Evolutionary conservation across 2,797 vertebrate species (phyloP).

Genomic region (Mormyrops attenuatus): DNA sequence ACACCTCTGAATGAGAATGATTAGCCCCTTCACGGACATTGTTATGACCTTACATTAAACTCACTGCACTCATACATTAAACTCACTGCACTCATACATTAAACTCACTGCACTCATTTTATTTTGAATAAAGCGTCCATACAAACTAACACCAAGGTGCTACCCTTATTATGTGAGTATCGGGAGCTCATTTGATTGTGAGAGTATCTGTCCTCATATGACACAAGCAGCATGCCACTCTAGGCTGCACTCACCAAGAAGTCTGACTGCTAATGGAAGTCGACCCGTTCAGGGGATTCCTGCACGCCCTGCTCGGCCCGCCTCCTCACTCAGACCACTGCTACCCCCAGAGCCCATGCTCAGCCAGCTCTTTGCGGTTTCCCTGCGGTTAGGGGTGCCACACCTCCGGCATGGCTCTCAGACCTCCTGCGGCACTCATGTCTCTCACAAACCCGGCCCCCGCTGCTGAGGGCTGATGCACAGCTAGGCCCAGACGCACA

Average conservation of each 20-base stretch:
- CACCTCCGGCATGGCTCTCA: not conserved
- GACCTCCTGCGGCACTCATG: not conserved
- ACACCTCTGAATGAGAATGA: not conserved
- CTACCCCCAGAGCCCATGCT: not conserved
- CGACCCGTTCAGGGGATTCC: not conserved
- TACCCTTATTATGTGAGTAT: not conserved
- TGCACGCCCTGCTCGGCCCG: not conserved
- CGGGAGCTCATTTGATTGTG: not conserved
- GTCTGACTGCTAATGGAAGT: not conserved
- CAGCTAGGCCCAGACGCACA: not conserved
- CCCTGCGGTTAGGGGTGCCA: not conserved
- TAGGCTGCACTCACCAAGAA: not conserved
- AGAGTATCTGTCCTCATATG: not conserved
- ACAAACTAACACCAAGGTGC: not conserved
- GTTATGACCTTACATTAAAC: not conserved
- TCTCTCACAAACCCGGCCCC: not conserved
- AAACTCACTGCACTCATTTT: not conserved
- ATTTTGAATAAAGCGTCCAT: not conserved
- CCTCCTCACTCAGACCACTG: not conserved
- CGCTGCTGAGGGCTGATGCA: not conserved
- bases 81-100: not conserved
- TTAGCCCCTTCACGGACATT: not conserved
- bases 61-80: not conserved
- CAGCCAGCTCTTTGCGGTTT: not conserved
- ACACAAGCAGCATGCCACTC: not conserved